Base-by-base conservation (phyloP, 2,113 vertebrate species). In the Brachyhypopomus gauderio region DNA sequence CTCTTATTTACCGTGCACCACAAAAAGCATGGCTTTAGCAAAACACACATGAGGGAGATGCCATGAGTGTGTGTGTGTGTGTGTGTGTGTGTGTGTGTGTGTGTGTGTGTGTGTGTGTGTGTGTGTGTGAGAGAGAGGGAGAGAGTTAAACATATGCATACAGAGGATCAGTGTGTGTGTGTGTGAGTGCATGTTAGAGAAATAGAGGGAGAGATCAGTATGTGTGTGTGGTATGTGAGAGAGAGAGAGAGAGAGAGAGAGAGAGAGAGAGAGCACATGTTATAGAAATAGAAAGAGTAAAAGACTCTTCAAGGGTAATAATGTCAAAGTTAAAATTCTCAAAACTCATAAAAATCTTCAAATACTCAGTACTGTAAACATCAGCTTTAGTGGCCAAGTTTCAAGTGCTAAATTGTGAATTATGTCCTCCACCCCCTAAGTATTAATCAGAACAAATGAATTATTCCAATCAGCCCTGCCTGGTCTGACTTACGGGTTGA, bases 21-120 rank as follows among this genome's bases (percentile, higher is more conserved):
- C 81, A 85, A 91, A 89, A 92, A 90, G 89, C 91, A 92, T 92
- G 88, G 87, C 84, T 90, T 90, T 90, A 87, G 85, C 86, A 93
- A 92, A 93, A 93, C 73, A 81, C 82, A 85, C 59, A 71, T 74
- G 60, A 80, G 78, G 45, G 71, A 48, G 60, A 55, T 71, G 75
- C 45, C 17, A 48, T 48, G 81, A 30, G 75, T 27, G 72, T 27
- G 72, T 27, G 81, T 2, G 59, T 16, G 45, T 25, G 75, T 62
- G 64, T 48, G 58, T 64, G 58, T 56, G 48, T 23, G 45, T 64
- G 75, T 30, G 63, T 34, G 27, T 64, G 62, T 64, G 75, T 72
- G 36, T 25, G 72, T 60, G 27, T 23, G 75, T 62, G 64, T 48
- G 58, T 64, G 75, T 27, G 72, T 27, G 72, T 27, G 81, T 2